Evolutionary conservation across 2,888 invertebrate genomes (phyloP), one percentile per base, ranked within the genome.

Genomic region (Bursaphelenchus okinawaensis): DNA sequence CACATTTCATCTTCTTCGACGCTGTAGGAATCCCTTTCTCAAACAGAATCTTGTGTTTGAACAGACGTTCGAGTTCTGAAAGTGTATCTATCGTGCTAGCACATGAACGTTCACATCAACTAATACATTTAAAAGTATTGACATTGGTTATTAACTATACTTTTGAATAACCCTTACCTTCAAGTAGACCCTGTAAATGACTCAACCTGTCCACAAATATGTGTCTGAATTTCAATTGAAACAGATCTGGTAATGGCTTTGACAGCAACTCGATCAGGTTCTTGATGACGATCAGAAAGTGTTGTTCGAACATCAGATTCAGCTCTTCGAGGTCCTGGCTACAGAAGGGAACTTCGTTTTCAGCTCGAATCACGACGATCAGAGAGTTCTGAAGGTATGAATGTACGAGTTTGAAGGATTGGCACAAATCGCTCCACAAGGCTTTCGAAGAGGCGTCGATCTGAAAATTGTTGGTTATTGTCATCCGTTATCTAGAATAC

Each of bases 1-100:
- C 84, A 8, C 84, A 83, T 65, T 83, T 82, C 63, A 85, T 75
- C 67, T 83, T 83, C 71, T 84, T 83, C 19, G 84, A 82, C 2
- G 83, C 83, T 59, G 84, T 84, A 6, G 85, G 84, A 56, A 86
- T 27, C 23, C 58, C 66, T 20, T 67, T 67, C 22, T 67, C 67
- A 26, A 67, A 56, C 19, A 67, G 54, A 3, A 66, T 60, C 24
- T 67, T 67, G 54, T 67, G 67, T 8, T 23, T 50, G 58, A 8
- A 66, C 24, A 20, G 56, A 55, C 22, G 26, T 19, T 51, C 50
- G 19, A 66, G 20, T 6, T 63, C 64, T 20, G 64, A 26, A 6
- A 67, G 24, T 16, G n/a, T n/a, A n/a, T n/a, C n/a, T n/a, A n/a
- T n/a, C n/a, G n/a, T n/a, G n/a, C n/a, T n/a, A n/a, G n/a, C n/a